Evolutionary conservation across 2,113 vertebrate species (phyloP).

Genomic region (Ptychochromis oligacanthus): DNA sequence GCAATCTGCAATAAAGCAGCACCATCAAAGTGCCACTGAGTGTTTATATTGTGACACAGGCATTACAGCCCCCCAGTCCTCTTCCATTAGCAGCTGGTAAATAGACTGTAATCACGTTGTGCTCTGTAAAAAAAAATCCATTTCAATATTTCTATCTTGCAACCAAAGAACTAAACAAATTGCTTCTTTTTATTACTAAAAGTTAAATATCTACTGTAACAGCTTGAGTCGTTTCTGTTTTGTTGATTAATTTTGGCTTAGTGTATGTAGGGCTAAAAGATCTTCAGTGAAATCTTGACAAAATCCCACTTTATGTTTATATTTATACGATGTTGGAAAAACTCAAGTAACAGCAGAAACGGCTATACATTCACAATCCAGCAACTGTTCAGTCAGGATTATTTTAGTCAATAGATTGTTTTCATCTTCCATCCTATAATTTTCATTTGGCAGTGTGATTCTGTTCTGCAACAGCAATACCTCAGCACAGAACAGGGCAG

Average conservation of each 20-base stretch:
- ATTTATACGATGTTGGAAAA: background rate
- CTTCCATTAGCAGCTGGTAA: slow-evolving; percentile 65
- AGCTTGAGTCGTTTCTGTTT: background rate
- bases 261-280: background rate
- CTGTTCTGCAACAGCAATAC: too few species aligned
- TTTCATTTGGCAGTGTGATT: background rate
- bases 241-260: slow-evolving; percentile 4
- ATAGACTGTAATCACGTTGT: slow-evolving; percentile 53
- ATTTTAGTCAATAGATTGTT: background rate
- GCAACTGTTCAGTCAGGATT: too few species aligned
- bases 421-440: background rate
- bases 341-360: background rate
- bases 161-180: background rate
- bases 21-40: slow-evolving; percentile 41
- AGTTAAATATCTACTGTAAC: slow-evolving; percentile 13
- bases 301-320: background rate
- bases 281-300: background rate
- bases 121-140: slow-evolving; percentile 43
- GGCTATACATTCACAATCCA: background rate
- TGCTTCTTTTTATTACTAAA: slow-evolving; percentile 24
- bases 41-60: slow-evolving; percentile 53
- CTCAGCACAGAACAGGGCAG: too few species aligned
- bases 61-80: slow-evolving; percentile 41
- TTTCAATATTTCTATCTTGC: slow-evolving; percentile 27
- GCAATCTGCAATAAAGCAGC: slow-evolving; percentile 43